phyloP scores from a whole-genome alignment of 1,140 invertebrate species.

The Drosophila teissieri region DNA sequence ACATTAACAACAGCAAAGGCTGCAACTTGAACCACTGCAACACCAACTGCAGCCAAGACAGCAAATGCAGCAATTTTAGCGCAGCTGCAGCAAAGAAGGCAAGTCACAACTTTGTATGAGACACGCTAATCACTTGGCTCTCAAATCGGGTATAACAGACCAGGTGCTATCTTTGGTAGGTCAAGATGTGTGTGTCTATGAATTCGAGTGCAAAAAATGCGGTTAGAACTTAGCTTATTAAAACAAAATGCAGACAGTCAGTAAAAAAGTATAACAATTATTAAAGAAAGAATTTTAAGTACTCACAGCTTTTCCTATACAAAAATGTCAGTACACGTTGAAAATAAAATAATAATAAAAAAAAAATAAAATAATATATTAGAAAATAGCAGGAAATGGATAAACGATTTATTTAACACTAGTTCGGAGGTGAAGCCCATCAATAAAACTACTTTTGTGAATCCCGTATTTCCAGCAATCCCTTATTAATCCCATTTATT shows the following conservation, averaged over 20 bases:
- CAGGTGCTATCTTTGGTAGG: conserved; percentile 6
- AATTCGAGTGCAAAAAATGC: background rate
- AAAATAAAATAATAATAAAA: too few species aligned
- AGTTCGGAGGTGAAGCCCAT: too few species aligned
- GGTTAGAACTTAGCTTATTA: too few species aligned
- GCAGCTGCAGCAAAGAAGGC: conserved; percentile 51
- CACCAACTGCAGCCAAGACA: conserved; percentile 28
- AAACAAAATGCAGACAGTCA: too few species aligned
- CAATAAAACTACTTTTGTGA: background rate
- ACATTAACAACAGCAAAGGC: conserved; percentile 47
- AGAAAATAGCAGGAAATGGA: too few species aligned
- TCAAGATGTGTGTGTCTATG: conserved; percentile 7
- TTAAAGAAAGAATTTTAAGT: too few species aligned
- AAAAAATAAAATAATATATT: too few species aligned
- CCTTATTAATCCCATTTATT: background rate
- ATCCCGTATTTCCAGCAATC: background rate
- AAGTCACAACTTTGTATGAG: conserved; percentile 45
- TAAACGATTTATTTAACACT: too few species aligned
- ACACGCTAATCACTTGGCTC: conserved; percentile 16
- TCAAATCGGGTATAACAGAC: conserved; percentile 31
- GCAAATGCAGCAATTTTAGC: conserved; percentile 18
- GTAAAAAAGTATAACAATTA: too few species aligned
- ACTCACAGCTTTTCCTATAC: too few species aligned
- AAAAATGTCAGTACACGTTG: too few species aligned
- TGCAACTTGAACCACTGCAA: conserved; percentile 16